These are phyloP conservation scores for Octomys mimax DNA, from an alignment of 2,797 vertebrate species.

Conservation along the genomic window DNA sequence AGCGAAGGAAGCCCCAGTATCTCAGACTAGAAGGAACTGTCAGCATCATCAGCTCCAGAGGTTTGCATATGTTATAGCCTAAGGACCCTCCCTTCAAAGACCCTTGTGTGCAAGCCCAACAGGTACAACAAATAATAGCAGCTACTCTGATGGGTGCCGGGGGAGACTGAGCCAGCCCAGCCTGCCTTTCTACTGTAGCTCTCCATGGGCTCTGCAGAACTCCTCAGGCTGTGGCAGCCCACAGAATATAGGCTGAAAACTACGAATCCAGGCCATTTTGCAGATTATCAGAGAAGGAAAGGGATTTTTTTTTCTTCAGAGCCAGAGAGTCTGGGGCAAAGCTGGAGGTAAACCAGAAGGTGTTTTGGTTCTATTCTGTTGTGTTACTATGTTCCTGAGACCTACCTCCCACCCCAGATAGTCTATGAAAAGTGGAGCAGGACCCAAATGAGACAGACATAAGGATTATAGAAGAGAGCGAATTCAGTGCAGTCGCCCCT, in stretches of 20 bases:
- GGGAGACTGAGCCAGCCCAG: not conserved
- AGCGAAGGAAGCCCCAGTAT: not conserved
- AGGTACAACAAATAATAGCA: conserved; percentile 23
- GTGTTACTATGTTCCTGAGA: not conserved
- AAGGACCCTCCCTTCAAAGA: conserved; percentile 59
- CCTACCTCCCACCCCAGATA: not conserved
- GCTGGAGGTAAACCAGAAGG: not conserved
- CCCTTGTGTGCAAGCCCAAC: conserved; percentile 6
- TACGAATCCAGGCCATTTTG: not conserved
- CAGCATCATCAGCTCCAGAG: not conserved
- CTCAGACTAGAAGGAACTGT: not conserved
- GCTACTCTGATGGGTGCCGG: not conserved
- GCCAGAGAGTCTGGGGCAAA: not conserved
- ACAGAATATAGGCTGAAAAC: not conserved
- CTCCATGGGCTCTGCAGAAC: not conserved
- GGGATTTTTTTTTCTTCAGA: not conserved
- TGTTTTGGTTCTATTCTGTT: not conserved
- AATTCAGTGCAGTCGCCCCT: conserved; percentile 34
- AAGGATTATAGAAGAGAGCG: not conserved
- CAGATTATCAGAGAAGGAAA: not conserved
- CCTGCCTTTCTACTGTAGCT: not conserved
- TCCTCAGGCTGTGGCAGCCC: not conserved
- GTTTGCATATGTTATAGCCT: not conserved
- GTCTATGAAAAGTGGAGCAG: conserved; percentile 16
- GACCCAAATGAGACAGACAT: not conserved